These are phyloP conservation scores for Monochamus alternatus DNA, from an alignment of 2,888 invertebrate genomes.

Conservation along the genomic window DNA sequence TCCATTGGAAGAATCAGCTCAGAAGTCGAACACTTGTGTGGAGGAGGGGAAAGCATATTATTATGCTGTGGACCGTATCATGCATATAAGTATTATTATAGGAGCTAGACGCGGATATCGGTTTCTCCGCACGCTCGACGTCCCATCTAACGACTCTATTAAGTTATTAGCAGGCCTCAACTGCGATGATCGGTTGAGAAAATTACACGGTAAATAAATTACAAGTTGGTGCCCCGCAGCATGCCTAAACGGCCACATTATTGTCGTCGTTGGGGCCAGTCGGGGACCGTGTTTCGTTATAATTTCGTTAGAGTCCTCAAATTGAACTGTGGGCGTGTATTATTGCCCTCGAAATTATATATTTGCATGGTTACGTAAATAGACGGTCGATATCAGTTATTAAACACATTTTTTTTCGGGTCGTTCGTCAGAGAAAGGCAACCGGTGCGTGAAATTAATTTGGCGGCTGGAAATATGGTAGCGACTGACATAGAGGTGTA, in stretches of 20 bases:
- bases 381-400: conserved; percentile 52
- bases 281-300: conserved; percentile 60
- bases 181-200: conserved; percentile 66
- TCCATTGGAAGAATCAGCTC: too few relatives aligned
- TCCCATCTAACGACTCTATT: conserved; percentile 63
- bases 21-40: too few relatives aligned
- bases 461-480: neutral
- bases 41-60: too few relatives aligned
- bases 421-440: neutral
- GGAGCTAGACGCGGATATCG: too few relatives aligned
- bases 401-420: conserved; percentile 35
- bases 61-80: too few relatives aligned
- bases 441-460: conserved; percentile 41
- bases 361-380: conserved; percentile 60
- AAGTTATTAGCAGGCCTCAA: conserved; percentile 67
- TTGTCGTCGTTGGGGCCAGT: conserved; percentile 59
- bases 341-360: conserved; percentile 59
- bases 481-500: too few relatives aligned
- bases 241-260: conserved; percentile 57
- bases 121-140: conserved; percentile 13
- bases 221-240: conserved; percentile 40
- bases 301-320: conserved; percentile 58
- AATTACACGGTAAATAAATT: conserved; percentile 63
- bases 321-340: conserved; percentile 61
- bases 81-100: too few relatives aligned